A percentile compares a stretch with the other conserved stretches of the same genome.
Evolutionary conservation across 1,140 invertebrate genomes (phyloP).

Genomic region (Octopus bimaculoides): DNA sequence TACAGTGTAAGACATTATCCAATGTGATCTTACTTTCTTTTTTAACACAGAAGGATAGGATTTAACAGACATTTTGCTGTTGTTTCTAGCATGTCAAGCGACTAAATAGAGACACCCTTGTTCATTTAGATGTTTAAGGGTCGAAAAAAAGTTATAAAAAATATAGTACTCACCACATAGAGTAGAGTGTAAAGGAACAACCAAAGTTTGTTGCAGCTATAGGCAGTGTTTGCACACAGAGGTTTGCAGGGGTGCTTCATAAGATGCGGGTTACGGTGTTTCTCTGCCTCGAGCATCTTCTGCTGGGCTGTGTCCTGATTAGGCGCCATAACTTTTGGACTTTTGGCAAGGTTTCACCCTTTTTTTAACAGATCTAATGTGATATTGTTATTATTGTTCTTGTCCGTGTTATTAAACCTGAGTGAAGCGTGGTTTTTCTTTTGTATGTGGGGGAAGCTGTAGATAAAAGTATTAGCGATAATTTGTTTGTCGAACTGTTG

Average conservation of each 20-base stretch:
- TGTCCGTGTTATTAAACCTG: background rate
- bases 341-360: background rate
- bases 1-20: too few species aligned
- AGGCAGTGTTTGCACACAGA: constrained; percentile 34
- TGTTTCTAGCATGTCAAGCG: too few species aligned
- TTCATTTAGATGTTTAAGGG: too few species aligned
- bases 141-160: background rate
- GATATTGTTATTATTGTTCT: background rate
- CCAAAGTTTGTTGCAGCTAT: constrained; percentile 41
- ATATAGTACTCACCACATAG: constrained; percentile 34
- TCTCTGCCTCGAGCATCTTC: background rate
- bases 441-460: background rate
- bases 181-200: constrained; percentile 37
- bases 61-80: too few species aligned
- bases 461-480: background rate
- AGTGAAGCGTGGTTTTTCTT: background rate
- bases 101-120: too few species aligned
- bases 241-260: constrained; percentile 24
- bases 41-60: too few species aligned
- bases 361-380: background rate
- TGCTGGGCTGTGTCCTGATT: background rate
- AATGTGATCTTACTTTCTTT: too few species aligned
- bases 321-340: background rate
- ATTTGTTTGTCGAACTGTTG: background rate
- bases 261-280: background rate